Evolutionary conservation across 2,113 vertebrate genomes (phyloP), one percentile per base, ranked within the genome.

Genomic region (Nothocercus nigrocapillus): DNA sequence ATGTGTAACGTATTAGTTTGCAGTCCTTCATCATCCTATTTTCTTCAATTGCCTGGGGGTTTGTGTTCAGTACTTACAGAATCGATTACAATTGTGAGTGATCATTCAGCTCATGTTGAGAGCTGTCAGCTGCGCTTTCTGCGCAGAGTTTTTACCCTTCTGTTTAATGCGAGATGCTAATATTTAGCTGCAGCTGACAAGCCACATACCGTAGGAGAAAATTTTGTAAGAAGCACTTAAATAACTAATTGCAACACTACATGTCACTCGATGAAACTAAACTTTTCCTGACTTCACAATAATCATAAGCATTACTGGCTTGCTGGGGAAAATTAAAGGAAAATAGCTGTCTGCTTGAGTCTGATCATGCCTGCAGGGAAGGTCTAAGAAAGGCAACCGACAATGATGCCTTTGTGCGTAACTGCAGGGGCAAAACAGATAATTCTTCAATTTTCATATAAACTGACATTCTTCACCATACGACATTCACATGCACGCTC

Each of bases 31-130:
- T 98, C 98, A 98, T 98, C 97, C 98, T 95, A 97, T 98, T 98
- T 98, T 98, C 98, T 96, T 97, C 98, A 98, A 98, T 98, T 98
- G 97, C 97, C 98, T 98, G 92, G 97, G 97, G 98, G 98, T 97
- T 98, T 97, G 97, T 97, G 97, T 98, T 98, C 97, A 98, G 97
- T 98, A 98, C 97, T 97, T 98, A 97, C 97, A 97, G 95, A 98
- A 99, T 99, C 97, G 98, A 98, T 99, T 98, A 98, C 98, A 98
- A 98, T 98, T 97, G 98, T 97, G 97, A 98, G 97, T 98, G 98
- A 99, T 98, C 98, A 98, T 98, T 99, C 98, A 99, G 98, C 97
- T 97, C 95, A 95, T 96, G 97, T 98, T 98, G 98, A 98, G 98
- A 97, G 97, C 98, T 98, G 97, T 98, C 98, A 97, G 97, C 97